Evolutionary conservation across 2,113 vertebrate species (phyloP).

Genomic region (Cebus imitator): DNA sequence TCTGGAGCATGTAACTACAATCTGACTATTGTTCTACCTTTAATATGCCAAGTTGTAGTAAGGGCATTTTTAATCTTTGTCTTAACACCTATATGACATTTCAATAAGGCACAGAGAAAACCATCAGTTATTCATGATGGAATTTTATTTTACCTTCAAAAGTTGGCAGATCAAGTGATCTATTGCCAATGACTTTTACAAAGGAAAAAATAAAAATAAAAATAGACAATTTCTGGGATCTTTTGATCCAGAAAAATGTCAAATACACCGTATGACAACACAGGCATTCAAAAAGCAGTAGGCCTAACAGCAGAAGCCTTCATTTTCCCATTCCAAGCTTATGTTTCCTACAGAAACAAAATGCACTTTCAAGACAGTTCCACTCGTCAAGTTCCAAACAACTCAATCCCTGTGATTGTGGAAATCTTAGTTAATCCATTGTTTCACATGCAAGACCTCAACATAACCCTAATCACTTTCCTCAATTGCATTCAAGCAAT

Average conservation of each 20-base stretch:
- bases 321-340: not conserved
- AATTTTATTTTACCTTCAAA: constrained; percentile 50
- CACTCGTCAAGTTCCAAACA: not conserved
- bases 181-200: constrained; percentile 48
- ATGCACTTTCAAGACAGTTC: not conserved
- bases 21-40: not conserved
- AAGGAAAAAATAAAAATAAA: constrained; percentile 43
- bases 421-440: not conserved
- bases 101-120: constrained; percentile 37
- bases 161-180: constrained; percentile 16
- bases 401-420: not conserved
- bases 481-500: not conserved
- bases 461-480: not conserved
- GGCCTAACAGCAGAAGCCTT: not conserved
- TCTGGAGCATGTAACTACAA: not conserved
- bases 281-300: not conserved
- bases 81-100: constrained; percentile 44
- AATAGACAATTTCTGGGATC: not conserved
- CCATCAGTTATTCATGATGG: not conserved
- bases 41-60: not conserved
- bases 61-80: constrained; percentile 12
- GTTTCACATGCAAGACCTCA: not conserved
- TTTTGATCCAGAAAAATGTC: constrained; percentile 4
- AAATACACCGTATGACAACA: not conserved
- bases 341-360: not conserved